Percentiles rank a stretch among this genome's conserved stretches.
Conservation (phyloP, 2,888 invertebrate species). For the Metallyticus violacea region DNA sequence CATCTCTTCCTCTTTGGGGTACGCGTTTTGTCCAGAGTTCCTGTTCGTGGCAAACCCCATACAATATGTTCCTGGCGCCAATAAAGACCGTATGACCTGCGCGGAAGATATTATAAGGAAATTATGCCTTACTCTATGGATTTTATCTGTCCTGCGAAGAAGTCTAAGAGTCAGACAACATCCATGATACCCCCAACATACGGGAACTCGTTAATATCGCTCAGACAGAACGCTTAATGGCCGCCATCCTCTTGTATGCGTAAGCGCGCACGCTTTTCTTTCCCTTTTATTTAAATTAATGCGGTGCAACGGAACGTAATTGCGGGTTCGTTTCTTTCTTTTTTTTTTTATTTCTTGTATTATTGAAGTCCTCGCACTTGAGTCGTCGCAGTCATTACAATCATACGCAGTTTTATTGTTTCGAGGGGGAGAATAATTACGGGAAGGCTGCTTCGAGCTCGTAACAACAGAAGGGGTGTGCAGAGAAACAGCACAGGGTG, state of each 20-base stretch:
- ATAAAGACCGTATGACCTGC: too few species aligned
- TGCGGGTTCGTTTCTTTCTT: too few species aligned
- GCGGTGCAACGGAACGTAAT: not conserved
- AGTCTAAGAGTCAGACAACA: not conserved
- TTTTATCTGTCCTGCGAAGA: too few species aligned
- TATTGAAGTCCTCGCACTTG: not conserved
- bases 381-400: not conserved
- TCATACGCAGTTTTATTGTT: not conserved
- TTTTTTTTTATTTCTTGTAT: not conserved
- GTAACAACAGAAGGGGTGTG: not conserved
- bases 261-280: not conserved
- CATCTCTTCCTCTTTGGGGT: too few species aligned
- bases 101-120: too few species aligned
- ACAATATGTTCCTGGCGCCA: too few species aligned
- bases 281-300: not conserved
- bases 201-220: not conserved
- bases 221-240: not conserved
- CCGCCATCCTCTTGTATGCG: not conserved
- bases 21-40: too few species aligned
- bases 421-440: not conserved
- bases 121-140: too few species aligned
- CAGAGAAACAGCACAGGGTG: not conserved
- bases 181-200: not conserved
- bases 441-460: too few species aligned
- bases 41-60: too few species aligned